Evolutionary conservation across 2,113 vertebrate genomes (phyloP), one percentile per base, ranked within the genome.

Genomic region (Nothoprocta perdicaria): DNA sequence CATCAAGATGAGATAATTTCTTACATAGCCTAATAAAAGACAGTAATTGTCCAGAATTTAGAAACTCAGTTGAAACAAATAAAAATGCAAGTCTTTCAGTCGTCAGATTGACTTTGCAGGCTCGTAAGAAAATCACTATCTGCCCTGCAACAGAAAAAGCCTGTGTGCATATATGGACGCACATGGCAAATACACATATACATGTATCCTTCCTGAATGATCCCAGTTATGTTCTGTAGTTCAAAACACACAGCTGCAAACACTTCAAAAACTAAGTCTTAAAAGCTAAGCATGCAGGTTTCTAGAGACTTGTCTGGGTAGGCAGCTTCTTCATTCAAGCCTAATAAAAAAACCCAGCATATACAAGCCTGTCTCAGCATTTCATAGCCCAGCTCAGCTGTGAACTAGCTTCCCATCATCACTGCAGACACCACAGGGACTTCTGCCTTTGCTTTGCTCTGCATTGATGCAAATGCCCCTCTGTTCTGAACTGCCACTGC

Each of bases 171-270:
- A 3, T 3, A 45, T 8, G 13, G 5, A 65, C 4, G 38, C 2
- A 18, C 2, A 2, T 11, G 50, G 60, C 26, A 73, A 2, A n/a
- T 24, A 57, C 7, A 35, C 9, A 10, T 6, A 33, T 1, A 4
- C 2, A 1, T 0, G 0, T 13, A 52, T 18, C 4, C 27, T 26
- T n/a, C 61, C 31, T 76, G 1, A 43, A 46, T 19, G 35, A 41
- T 46, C 74, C 45, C 45, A 46, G 45, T 46, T 19, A 46, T 46
- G 45, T 15, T 16, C 45, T 16, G 15, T 45, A 16, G 45, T 76
- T 21, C 4, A 27, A 72, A 58, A 41, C 35, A 63, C 22, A 9
- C 10, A 60, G 76, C 63, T 19, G 33, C 40, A 68, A 80, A 22
- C 45, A 73, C 17, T 12, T 69, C 66, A 79, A 45, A 24, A 12